phyloP scores from a whole-genome alignment of 2,797 vertebrate species.

The Graptemys geographica region DNA sequence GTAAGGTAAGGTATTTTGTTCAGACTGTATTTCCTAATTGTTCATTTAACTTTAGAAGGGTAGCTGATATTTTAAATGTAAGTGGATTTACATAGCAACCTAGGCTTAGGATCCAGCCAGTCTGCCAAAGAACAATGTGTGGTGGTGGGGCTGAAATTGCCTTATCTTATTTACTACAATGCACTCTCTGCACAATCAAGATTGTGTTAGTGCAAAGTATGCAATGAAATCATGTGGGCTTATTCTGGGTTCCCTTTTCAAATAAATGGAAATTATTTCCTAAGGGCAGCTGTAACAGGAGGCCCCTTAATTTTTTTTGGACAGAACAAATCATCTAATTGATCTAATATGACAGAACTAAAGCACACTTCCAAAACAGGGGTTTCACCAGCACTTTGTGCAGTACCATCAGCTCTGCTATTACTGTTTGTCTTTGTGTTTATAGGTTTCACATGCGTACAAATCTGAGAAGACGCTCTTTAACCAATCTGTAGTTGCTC shows the following conservation, averaged over 20 bases:
- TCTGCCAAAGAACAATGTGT: accelerated
- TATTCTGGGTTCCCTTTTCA: too few species aligned
- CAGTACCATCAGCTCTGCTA: not conserved
- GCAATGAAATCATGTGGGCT: too few species aligned
- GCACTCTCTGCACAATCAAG: not conserved
- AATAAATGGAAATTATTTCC: not conserved
- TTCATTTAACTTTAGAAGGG: not conserved
- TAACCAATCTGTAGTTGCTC: not conserved
- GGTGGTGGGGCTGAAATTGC: not conserved
- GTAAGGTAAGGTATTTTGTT: not conserved
- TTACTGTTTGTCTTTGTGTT: not conserved
- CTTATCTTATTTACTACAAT: not conserved
- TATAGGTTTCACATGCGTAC: not conserved
- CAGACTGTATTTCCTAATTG: not conserved
- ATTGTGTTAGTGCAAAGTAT: accelerated
- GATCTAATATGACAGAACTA: too few species aligned
- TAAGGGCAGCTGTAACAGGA: not conserved
- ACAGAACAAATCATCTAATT: too few species aligned
- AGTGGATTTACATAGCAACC: too few species aligned
- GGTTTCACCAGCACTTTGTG: not conserved
- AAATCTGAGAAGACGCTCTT: accelerated
- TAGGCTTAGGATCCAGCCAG: not conserved
- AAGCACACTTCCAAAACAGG: accelerated
- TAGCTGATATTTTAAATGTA: too few species aligned
- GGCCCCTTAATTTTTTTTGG: not conserved